These are phyloP conservation scores for Sprattus sprattus DNA, from an alignment of 2,113 vertebrate genomes.

Conservation along the genomic window DNA sequence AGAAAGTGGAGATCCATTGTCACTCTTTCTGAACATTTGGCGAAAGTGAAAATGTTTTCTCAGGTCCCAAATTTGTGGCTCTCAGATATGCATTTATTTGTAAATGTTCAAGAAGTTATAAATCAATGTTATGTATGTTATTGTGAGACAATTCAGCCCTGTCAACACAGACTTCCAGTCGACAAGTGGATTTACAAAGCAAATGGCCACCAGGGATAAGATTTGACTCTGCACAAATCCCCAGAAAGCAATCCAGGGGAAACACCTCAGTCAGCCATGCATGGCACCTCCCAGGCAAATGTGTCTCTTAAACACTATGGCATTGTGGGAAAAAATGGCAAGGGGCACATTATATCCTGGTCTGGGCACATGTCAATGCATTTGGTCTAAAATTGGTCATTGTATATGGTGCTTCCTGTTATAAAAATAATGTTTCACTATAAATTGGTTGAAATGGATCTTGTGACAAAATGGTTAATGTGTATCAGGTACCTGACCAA, in stretches of 20 bases:
- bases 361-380: background rate
- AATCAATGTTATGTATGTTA: background rate
- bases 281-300: background rate
- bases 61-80: background rate
- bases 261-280: slow-evolving; percentile 1
- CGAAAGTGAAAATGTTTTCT: background rate
- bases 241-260: background rate
- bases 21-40: background rate
- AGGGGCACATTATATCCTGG: background rate
- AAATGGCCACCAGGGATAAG: background rate
- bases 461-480: background rate
- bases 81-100: background rate
- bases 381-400: background rate
- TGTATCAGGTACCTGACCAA: background rate
- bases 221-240: background rate
- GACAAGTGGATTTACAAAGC: background rate
- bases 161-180: background rate
- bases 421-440: background rate
- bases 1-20: background rate
- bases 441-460: background rate
- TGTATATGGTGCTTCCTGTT: too few species aligned
- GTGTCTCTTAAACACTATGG: background rate
- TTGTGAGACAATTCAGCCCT: background rate
- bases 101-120: background rate
- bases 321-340: background rate